Evolutionary conservation across 23 tunicate species (phyloP), one percentile per base, ranked within the genome.

Genomic region (Oikopleura dioica): DNA sequence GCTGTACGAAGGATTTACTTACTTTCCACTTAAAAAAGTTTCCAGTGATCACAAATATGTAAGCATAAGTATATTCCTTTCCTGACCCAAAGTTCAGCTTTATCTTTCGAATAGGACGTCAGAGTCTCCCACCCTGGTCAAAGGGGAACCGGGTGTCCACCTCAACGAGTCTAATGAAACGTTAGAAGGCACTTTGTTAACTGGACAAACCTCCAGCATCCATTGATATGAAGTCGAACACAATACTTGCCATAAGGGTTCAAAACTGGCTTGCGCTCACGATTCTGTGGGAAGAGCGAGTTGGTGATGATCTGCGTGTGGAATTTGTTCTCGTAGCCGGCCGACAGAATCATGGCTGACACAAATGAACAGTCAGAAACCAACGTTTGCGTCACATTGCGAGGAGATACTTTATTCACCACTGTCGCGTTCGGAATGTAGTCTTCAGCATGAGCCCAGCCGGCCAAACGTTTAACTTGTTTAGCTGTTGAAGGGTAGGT

Each of bases 221-320:
- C 96, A 50, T 89, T 89, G 36, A 89, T 30, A 78, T 89, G 87
- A 35, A 89, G 51, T 69, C 85, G 85, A 36, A 89, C 89, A 82
- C 85, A 84, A 86, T 89, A 89, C 37, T 83, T 83, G 84, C 96
- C 96, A 68, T 89, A 85, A 9, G 96, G 96, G 72, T 89, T 89
- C 78, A 84, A 89, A 23, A 89, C 51, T 1, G 96, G 96, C 33
- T 89, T 86, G 37, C 82, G 80, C 4, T 89, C 82, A 38, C 68
- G 76, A 37, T 85, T 82, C 63, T 89, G 96, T 33, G 96, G 96
- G 72, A 79, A 89, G 38, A 89, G 84, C 58, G 82, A 84, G 68
- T 91, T 83, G 82, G 1, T 79, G 77, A 36, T 4, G 9, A 50
- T 30, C 37, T 77, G 50, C 78, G 84, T 89, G 21, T 80, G 38